These are phyloP conservation scores for Drosophila serrata DNA, from an alignment of 1,140 invertebrate genomes.

Conservation along the genomic window DNA sequence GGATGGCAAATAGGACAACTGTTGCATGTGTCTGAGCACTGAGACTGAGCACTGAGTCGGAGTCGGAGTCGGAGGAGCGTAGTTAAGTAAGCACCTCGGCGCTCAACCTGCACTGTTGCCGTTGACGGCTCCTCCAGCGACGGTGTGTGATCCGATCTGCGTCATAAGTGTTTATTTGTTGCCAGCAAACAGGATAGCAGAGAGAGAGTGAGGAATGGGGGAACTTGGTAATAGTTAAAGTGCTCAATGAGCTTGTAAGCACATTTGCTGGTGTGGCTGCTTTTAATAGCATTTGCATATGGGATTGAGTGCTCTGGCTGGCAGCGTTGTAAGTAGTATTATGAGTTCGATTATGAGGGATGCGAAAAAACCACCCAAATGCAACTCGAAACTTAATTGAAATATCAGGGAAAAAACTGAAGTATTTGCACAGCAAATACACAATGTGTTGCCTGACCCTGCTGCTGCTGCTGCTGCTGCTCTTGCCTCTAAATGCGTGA, in stretches of 20 bases:
- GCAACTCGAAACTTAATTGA: constrained; percentile 46
- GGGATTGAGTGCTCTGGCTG: constrained; percentile 17
- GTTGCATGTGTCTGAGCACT: constrained; percentile 58
- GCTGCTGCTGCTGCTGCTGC: background rate
- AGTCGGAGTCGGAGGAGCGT: constrained; percentile 21
- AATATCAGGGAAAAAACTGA: constrained; percentile 37
- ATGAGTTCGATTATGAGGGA: constrained; percentile 3
- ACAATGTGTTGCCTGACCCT: background rate
- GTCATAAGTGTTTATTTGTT: constrained; percentile 79
- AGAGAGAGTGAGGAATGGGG: background rate
- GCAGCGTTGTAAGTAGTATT: background rate
- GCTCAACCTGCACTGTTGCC: constrained; percentile 27
- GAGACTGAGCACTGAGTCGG: background rate
- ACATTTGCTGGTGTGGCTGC: constrained; percentile 28
- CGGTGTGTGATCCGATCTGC: constrained; percentile 64
- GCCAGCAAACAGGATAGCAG: constrained; percentile 53
- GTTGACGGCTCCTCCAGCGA: constrained; percentile 19
- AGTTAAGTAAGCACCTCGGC: constrained; percentile 64
- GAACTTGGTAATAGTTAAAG: constrained; percentile 58
- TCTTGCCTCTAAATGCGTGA: constrained; percentile 58
- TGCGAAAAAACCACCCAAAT: background rate
- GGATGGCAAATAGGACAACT: constrained; percentile 66
- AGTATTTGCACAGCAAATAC: constrained; percentile 37
- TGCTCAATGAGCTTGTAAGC: constrained; percentile 75
- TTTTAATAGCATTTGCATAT: constrained; percentile 69